Evolutionary conservation across 2,888 invertebrate genomes (phyloP).

Genomic region (Troglohyphantes excavatus): DNA sequence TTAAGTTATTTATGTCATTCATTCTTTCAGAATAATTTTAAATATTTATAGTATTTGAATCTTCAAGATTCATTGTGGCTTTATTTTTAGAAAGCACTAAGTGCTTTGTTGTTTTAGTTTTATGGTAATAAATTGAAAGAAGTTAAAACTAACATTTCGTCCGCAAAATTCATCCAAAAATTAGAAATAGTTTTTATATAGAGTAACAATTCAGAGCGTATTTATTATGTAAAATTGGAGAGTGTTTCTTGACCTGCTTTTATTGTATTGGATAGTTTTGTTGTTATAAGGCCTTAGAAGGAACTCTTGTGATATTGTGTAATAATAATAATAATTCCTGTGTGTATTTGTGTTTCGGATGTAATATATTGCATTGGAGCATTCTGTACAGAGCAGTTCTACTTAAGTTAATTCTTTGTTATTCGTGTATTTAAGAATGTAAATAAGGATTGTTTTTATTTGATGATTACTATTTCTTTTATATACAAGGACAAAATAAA

Average conservation of each 20-base stretch:
- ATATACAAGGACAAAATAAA: slow-evolving; percentile 56
- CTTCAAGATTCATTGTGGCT: too few species aligned
- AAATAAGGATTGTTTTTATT: slow-evolving; percentile 73
- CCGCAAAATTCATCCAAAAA: too few species aligned
- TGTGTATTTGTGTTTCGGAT: slow-evolving; percentile 64
- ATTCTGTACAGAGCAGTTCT: slow-evolving; percentile 58
- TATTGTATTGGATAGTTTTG: slow-evolving; percentile 40
- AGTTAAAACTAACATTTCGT: not conserved
- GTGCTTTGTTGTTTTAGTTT: too few species aligned
- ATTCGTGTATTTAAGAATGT: slow-evolving; percentile 64
- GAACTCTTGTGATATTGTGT: slow-evolving; percentile 73
- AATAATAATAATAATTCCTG: slow-evolving; percentile 28
- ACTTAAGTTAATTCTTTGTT: slow-evolving; percentile 70
- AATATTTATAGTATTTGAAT: too few species aligned
- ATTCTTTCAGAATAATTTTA: too few species aligned
- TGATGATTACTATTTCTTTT: slow-evolving; percentile 65
- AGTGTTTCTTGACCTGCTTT: not conserved
- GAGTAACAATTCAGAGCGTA: too few species aligned
- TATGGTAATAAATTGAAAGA: too few species aligned
- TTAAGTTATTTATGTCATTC: too few species aligned
- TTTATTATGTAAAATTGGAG: too few species aligned
- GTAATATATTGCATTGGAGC: slow-evolving; percentile 62
- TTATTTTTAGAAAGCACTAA: too few species aligned
- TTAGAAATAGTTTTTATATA: too few species aligned
- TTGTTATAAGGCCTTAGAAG: slow-evolving; percentile 68